Percentiles rank a stretch among this genome's conserved stretches.
phyloP scores from a whole-genome alignment of 2,888 invertebrate species.

The Diadegma fenestrale region DNA sequence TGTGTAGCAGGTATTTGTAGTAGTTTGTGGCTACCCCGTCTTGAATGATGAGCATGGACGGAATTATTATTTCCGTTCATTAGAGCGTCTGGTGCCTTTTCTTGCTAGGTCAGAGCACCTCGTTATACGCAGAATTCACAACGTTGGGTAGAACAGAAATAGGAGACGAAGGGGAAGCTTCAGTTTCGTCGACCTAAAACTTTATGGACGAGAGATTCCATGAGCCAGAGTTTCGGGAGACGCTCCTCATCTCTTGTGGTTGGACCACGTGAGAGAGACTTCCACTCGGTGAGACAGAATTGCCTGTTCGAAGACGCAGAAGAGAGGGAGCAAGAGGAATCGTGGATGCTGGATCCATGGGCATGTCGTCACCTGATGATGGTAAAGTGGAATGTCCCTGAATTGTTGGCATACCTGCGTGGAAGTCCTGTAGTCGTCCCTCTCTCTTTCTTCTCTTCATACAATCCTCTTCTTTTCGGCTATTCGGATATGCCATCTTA shows the following conservation, averaged over 20 bases:
- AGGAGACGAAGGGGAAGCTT: not conserved
- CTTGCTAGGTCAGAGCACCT: not conserved
- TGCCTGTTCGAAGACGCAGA: not conserved
- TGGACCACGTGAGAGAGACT: constrained; percentile 27
- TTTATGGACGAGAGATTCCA: constrained; percentile 48
- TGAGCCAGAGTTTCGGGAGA: constrained; percentile 30
- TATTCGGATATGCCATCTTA: constrained; percentile 25
- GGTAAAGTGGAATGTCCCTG: constrained; percentile 54
- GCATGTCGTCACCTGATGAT: constrained; percentile 53
- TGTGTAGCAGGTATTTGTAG: not conserved
- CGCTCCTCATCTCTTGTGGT: constrained; percentile 34
- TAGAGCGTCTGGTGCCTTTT: constrained; percentile 10
- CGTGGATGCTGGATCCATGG: constrained; percentile 28
- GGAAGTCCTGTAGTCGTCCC: constrained; percentile 14
- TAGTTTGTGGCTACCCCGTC: not conserved
- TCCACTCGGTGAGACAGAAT: constrained; percentile 10
- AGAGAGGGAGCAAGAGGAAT: not conserved
- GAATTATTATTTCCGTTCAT: constrained; percentile 37
- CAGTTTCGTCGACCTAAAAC: not conserved
- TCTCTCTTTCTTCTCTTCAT: constrained; percentile 7
- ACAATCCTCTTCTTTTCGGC: constrained; percentile 15
- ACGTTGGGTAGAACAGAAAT: not conserved
- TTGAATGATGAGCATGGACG: not conserved
- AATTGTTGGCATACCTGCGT: constrained; percentile 66
- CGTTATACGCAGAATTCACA: not conserved